Evolutionary conservation across 2,888 invertebrate genomes (phyloP).

Genomic region (Steinernema scapterisci): DNA sequence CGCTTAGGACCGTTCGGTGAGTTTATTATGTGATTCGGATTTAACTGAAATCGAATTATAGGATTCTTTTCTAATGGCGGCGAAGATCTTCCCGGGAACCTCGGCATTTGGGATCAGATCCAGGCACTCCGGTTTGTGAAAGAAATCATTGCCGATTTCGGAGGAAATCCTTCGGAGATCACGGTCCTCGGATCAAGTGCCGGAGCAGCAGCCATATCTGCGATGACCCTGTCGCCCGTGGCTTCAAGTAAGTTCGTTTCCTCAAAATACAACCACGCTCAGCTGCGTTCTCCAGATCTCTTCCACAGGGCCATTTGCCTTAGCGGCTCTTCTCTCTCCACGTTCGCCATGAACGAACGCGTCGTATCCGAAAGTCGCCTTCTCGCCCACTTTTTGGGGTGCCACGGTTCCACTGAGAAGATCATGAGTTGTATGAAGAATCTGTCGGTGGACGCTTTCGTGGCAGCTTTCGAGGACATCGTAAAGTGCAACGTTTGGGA

Average conservation of each 20-base stretch:
- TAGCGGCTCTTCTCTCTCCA: slow-evolving; percentile 9
- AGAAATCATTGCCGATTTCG: slow-evolving; percentile 36
- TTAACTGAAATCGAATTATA: background rate
- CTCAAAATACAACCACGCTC: too few relatives aligned
- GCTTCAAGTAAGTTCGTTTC: too few relatives aligned
- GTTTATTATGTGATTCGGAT: background rate
- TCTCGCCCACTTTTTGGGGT: background rate
- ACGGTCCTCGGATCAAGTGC: slow-evolving; percentile 40
- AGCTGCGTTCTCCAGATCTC: background rate
- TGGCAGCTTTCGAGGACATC: background rate
- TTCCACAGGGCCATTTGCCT: slow-evolving; percentile 13
- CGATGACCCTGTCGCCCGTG: slow-evolving; percentile 36
- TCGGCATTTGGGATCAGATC: slow-evolving; percentile 41
- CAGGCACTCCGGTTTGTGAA: slow-evolving; percentile 39
- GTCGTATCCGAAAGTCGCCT: background rate
- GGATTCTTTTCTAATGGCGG: slow-evolving; percentile 40
- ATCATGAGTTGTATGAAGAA: slow-evolving; percentile 23
- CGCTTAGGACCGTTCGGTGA: slow-evolving; percentile 83
- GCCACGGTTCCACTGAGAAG: slow-evolving; percentile 4
- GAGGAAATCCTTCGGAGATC: slow-evolving; percentile 31
- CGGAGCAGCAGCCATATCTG: slow-evolving; percentile 38
- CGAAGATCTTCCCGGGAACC: slow-evolving; percentile 36
- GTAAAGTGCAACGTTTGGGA: background rate
- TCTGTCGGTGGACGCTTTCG: slow-evolving; percentile 13
- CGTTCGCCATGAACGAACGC: background rate